phyloP scores from a whole-genome alignment of 2,888 invertebrate genomes.

The Abscondita cerata region DNA sequence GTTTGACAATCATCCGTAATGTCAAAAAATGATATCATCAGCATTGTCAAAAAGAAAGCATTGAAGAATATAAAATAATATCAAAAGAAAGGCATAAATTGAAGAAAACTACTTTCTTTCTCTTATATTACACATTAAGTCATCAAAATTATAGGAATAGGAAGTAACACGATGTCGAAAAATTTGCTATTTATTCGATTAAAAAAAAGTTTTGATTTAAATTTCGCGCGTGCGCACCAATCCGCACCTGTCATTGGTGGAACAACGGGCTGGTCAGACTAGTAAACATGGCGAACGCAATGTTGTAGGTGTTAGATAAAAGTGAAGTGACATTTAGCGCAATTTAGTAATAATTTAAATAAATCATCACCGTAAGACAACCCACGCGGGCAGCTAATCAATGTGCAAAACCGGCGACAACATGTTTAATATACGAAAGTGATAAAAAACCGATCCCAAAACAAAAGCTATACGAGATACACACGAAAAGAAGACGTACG shows the following conservation, averaged over 20 bases:
- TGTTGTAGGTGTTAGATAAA: constrained; percentile 31
- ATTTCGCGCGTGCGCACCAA: constrained; percentile 33
- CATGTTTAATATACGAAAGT: constrained; percentile 45
- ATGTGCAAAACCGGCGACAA: constrained; percentile 23
- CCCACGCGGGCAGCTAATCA: constrained; percentile 12
- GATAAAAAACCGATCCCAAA: constrained; percentile 42
- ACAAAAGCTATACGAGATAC: constrained; percentile 42
- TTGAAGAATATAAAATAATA: no score
- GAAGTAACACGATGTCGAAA: no score
- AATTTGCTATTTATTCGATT: no score
- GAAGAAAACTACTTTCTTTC: no score
- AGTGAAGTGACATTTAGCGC: constrained; percentile 30
- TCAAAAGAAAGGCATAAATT: no score
- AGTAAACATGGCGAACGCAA: constrained; percentile 45
- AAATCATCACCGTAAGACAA: constrained; percentile 18
- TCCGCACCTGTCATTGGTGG: constrained; percentile 38
- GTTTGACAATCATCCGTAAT: no score
- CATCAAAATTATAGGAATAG: no score
- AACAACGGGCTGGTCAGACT: constrained; percentile 52
- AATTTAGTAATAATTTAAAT: constrained; percentile 19
- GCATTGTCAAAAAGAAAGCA: no score
- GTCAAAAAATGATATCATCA: no score
- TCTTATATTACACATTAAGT: no score
- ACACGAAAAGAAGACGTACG: no score
- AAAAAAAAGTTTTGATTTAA: neutral